Conservation (phyloP, 2,113 vertebrate species). For the Rhagologus leucostigma region DNA sequence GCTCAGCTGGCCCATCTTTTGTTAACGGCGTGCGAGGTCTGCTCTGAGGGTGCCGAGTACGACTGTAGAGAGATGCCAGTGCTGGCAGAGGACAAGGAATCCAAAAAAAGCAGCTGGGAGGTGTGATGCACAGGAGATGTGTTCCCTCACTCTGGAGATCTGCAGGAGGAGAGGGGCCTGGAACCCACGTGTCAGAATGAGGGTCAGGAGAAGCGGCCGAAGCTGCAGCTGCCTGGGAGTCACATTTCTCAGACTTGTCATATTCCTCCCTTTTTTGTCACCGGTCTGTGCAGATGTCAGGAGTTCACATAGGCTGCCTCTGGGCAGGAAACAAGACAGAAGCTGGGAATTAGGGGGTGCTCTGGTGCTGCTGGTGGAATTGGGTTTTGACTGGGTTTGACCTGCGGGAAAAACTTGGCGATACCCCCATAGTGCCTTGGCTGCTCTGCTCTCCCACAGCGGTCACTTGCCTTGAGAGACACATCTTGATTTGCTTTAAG, state of each 20-base stretch:
- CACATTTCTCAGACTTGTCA: background rate
- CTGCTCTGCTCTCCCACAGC: background rate
- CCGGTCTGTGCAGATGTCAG: background rate
- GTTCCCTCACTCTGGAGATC: background rate
- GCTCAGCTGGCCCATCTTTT: background rate
- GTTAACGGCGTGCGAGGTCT: background rate
- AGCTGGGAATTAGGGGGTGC: background rate
- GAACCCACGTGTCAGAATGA: fast-evolving
- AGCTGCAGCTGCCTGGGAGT: background rate
- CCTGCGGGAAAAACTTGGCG: background rate
- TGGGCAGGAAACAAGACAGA: background rate
- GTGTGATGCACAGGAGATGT: background rate
- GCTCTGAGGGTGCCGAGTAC: background rate
- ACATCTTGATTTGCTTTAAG: background rate
- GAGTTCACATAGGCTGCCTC: background rate
- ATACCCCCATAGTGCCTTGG: background rate
- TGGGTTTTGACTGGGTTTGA: conserved; percentile 8
- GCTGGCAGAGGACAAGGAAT: background rate
- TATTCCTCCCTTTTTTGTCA: background rate
- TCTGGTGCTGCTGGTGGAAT: conserved; percentile 5
- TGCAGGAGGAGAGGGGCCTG: background rate
- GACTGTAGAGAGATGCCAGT: background rate
- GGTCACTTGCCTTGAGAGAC: background rate
- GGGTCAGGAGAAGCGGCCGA: background rate
- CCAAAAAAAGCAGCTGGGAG: background rate